Conservation (phyloP, 37 sponge, comb jelly and placozoan genomes). For the Chondrilla cf. caribensis region DNA sequence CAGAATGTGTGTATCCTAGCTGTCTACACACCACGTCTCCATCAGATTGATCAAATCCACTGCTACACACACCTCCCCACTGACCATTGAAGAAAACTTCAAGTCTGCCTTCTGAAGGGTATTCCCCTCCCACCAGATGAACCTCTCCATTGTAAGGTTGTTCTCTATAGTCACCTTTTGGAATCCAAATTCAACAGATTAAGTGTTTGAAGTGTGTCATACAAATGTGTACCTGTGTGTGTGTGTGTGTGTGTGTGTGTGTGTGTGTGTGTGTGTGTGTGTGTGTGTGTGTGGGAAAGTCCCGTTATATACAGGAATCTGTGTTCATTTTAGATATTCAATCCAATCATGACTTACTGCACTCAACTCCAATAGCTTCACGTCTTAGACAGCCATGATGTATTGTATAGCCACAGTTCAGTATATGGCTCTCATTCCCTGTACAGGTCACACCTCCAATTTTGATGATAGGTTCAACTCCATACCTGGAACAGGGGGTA, state of each 20-base stretch:
- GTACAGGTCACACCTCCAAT: background rate
- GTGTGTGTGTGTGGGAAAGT: slow-evolving; percentile 10
- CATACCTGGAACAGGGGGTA: background rate
- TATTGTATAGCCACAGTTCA: background rate
- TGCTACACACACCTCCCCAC: slow-evolving; percentile 16
- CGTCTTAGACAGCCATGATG: background rate
- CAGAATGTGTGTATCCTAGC: slow-evolving; percentile 1
- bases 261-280: slow-evolving; percentile 19
- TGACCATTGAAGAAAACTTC: slow-evolving; percentile 17
- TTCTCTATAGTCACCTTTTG: background rate
- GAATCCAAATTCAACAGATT: background rate
- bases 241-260: slow-evolving; percentile 15
- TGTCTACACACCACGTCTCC: background rate
- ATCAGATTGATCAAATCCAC: background rate
- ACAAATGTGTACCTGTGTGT: background rate
- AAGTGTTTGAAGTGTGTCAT: background rate
- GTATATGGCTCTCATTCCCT: background rate
- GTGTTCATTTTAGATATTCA: too few species aligned
- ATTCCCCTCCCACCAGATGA: background rate
- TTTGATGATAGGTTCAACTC: background rate
- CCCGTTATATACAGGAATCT: too few species aligned
- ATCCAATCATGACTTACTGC: too few species aligned
- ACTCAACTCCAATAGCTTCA: background rate
- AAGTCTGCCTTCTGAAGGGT: slow-evolving; percentile 4
- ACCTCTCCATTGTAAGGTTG: slow-evolving; percentile 5